phyloP scores from a whole-genome alignment of 2,888 invertebrate species.

The Microplitis manilae region DNA sequence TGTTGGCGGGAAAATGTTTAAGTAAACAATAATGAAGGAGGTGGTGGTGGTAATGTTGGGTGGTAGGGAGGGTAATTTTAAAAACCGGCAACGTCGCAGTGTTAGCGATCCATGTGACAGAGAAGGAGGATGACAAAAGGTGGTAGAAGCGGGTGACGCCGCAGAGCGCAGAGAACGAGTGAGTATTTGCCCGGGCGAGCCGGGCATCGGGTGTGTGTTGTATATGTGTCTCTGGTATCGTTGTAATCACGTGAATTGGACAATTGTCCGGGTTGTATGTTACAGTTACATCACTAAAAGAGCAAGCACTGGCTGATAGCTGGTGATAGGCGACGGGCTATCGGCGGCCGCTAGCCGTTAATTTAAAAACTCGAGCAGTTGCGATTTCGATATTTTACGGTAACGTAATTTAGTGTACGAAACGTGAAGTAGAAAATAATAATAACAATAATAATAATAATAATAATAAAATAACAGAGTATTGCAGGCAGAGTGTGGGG shows the following conservation, averaged over 20 bases:
- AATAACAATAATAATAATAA: not conserved
- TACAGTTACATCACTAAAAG: not conserved
- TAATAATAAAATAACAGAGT: not conserved
- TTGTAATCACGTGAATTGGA: conserved; percentile 44
- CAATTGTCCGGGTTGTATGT: not conserved
- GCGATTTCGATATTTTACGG: no score
- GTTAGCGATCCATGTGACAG: conserved; percentile 68
- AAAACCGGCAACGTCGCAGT: conserved; percentile 59
- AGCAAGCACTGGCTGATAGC: no score
- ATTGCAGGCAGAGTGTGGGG: conserved; percentile 3
- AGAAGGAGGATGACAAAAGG: conserved; percentile 70
- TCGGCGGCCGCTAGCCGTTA: no score
- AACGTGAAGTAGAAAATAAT: not conserved
- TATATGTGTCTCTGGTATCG: conserved; percentile 48
- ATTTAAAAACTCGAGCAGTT: no score
- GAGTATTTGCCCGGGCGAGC: conserved; percentile 69
- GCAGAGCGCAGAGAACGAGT: conserved; percentile 64
- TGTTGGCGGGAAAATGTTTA: conserved; percentile 50
- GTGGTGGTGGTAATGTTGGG: not conserved
- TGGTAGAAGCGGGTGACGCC: conserved; percentile 68
- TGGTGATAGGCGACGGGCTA: no score
- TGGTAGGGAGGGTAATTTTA: not conserved
- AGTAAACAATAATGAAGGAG: conserved; percentile 51
- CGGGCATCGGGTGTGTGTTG: conserved; percentile 62
- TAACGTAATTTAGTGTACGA: no score